phyloP scores from a whole-genome alignment of 2,797 vertebrate genomes.

The Oreonectes daqikongensis region DNA sequence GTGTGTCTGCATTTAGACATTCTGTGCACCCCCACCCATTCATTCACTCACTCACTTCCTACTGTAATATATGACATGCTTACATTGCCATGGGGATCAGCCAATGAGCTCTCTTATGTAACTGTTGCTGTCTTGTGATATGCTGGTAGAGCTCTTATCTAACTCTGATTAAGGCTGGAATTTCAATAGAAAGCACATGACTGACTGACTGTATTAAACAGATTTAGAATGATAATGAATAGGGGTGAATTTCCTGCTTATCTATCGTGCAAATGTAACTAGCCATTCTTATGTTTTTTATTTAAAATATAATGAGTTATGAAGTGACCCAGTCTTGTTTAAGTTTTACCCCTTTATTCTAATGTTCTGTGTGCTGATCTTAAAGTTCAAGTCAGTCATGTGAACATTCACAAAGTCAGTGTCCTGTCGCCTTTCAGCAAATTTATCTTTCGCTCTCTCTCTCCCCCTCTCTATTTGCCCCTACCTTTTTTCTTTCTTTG shows the following conservation, averaged over 20 bases:
- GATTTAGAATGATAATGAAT: background rate
- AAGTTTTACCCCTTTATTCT: background rate
- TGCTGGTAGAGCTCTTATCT: background rate
- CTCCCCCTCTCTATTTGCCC: slow-evolving; percentile 13
- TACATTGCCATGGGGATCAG: background rate
- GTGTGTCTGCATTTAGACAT: slow-evolving; percentile 65
- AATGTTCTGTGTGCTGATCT: background rate
- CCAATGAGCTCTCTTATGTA: background rate
- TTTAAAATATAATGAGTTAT: background rate
- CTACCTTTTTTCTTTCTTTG: slow-evolving; percentile 50
- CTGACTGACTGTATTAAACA: background rate
- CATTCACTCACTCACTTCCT: background rate
- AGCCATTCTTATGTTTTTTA: too few relatives aligned
- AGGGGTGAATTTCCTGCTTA: too few relatives aligned
- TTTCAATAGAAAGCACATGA: background rate
- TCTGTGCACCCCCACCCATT: background rate
- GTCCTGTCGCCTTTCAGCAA: slow-evolving; percentile 24
- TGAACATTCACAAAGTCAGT: background rate
- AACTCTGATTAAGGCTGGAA: background rate
- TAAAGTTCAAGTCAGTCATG: background rate
- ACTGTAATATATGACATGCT: background rate
- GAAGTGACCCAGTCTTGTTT: background rate
- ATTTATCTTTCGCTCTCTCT: slow-evolving; percentile 47
- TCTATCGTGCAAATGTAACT: too few relatives aligned
- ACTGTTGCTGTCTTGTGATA: background rate